phyloP scores from a whole-genome alignment of 2,797 vertebrate species.

The Danio aesculapii region DNA sequence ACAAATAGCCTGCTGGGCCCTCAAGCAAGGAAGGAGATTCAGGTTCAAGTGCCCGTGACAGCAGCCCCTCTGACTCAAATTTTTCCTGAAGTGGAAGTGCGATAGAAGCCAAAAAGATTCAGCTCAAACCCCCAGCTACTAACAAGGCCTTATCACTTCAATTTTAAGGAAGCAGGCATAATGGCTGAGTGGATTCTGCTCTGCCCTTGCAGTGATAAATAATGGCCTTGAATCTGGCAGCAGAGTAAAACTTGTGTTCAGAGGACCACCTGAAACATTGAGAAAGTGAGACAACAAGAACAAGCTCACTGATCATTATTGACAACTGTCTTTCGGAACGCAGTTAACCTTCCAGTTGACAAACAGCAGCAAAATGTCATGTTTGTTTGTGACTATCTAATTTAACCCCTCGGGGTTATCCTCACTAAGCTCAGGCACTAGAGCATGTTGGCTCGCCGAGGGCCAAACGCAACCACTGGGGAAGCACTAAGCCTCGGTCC shows the following conservation, averaged over 20 bases:
- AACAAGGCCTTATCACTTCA: conserved; percentile 50
- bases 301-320: neutral
- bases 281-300: conserved; percentile 22
- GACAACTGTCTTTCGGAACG: neutral
- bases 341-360: neutral
- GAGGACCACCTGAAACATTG: neutral
- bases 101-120: conserved; percentile 49
- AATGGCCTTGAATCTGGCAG: conserved; percentile 60
- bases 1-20: conserved; percentile 59
- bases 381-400: conserved; percentile 12
- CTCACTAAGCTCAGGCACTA: conserved; percentile 4
- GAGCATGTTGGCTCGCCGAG: neutral
- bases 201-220: conserved; percentile 56
- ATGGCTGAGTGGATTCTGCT: conserved; percentile 59
- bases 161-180: conserved; percentile 47
- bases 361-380: neutral
- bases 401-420: neutral
- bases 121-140: conserved; percentile 32
- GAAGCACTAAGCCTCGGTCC: conserved; percentile 35
- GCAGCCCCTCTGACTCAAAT: conserved; percentile 59
- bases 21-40: conserved; percentile 62
- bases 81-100: conserved; percentile 49
- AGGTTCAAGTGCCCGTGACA: conserved; percentile 68
- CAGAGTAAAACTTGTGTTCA: conserved; percentile 58
- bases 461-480: conserved; percentile 14